These are phyloP conservation scores for Plebejus melissa DNA, from an alignment of 2,888 invertebrate genomes.

Conservation along the genomic window DNA sequence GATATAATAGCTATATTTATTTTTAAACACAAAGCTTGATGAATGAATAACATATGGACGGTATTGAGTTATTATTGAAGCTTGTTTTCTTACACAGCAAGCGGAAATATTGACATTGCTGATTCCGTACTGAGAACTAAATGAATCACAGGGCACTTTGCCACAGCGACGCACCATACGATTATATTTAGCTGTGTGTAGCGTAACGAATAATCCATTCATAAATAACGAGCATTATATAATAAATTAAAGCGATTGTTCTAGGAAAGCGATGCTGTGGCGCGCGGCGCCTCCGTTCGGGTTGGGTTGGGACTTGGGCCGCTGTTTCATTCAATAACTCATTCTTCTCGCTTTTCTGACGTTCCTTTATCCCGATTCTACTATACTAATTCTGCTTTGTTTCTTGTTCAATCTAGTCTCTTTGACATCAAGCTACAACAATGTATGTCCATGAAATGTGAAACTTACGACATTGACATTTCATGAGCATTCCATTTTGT, in stretches of 20 bases:
- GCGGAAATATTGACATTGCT: conserved; percentile 24
- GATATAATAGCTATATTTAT: neutral
- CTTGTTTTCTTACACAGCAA: conserved; percentile 15
- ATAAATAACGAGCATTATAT: conserved; percentile 50
- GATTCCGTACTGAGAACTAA: conserved; percentile 51
- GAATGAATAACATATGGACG: conserved; percentile 31
- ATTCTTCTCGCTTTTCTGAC: neutral
- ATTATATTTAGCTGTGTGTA: conserved; percentile 39
- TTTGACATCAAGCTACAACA: neutral
- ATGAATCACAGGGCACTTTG: conserved; percentile 48
- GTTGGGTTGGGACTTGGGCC: neutral
- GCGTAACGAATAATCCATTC: conserved; percentile 57
- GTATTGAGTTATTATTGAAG: conserved; percentile 4
- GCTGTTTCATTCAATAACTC: conserved; percentile 3
- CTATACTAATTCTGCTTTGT: neutral
- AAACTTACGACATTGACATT: neutral
- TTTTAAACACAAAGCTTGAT: neutral
- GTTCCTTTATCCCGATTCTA: neutral
- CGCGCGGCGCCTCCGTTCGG: neutral
- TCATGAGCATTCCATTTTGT: neutral
- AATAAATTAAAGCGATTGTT: conserved; percentile 32
- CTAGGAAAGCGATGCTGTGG: conserved; percentile 23
- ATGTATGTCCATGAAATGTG: neutral
- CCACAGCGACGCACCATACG: conserved; percentile 34
- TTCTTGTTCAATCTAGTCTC: neutral